These are phyloP conservation scores for Anomalospiza imberbis DNA, from an alignment of 2,797 vertebrate species.

Conservation along the genomic window DNA sequence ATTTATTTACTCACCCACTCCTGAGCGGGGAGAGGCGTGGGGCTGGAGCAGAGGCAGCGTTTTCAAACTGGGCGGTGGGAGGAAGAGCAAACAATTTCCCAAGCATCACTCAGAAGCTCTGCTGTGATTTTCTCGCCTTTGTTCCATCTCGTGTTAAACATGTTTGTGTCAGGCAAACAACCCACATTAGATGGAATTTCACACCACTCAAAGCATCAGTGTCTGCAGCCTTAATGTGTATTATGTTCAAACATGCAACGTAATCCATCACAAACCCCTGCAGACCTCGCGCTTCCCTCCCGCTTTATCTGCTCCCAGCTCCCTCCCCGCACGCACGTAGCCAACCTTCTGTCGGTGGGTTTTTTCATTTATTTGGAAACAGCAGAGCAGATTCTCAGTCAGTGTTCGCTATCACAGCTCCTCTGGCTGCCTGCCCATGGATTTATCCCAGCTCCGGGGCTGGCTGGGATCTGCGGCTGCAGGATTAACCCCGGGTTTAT, in stretches of 20 bases:
- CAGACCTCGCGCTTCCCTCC: conserved; percentile 35
- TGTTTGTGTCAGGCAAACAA: conserved; percentile 69
- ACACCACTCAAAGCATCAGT: conserved; percentile 55
- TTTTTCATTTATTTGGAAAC: conserved; percentile 41
- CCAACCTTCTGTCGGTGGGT: conserved; percentile 28
- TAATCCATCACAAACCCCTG: conserved; percentile 53
- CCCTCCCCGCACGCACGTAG: not conserved
- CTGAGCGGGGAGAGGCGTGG: not conserved
- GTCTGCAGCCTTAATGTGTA: conserved; percentile 61
- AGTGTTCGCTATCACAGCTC: conserved; percentile 23
- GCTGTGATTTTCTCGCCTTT: conserved; percentile 57
- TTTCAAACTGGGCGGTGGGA: not conserved
- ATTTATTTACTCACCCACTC: conserved; percentile 66
- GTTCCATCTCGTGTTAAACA: conserved; percentile 64
- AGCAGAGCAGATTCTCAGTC: conserved; percentile 31
- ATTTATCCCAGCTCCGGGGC: not conserved
- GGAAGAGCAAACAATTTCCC: not conserved
- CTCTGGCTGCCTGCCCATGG: not conserved
- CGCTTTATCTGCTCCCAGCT: not conserved
- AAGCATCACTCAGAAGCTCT: not conserved
- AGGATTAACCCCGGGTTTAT: not conserved
- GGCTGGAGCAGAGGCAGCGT: not conserved
- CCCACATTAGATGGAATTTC: conserved; percentile 63
- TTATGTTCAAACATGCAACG: conserved; percentile 59
- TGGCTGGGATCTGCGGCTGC: not conserved